Evolutionary conservation across 92 coral and sea anemone genomes (phyloP).

Genomic region (Palythoa heliodiscus): DNA sequence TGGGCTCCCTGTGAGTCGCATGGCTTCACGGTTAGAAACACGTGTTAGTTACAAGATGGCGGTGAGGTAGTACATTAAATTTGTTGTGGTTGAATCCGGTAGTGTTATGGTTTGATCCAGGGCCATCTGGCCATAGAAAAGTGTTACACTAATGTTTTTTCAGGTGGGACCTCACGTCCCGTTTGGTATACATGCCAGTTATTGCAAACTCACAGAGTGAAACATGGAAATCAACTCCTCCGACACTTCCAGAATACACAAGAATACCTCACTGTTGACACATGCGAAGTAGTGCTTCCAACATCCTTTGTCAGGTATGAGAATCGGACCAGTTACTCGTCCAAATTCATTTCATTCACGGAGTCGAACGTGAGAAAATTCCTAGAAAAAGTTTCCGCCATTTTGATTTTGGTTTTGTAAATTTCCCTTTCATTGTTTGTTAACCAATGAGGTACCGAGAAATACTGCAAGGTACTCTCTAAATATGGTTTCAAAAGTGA

Average conservation of each 20-base stretch:
- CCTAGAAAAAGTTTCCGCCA: no score
- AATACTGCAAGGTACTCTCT: no score
- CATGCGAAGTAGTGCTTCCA: constrained; percentile 3
- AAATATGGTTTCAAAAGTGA: constrained; percentile 4
- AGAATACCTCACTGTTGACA: constrained; percentile 2
- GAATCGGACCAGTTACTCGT: not conserved
- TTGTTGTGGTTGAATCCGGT: no score
- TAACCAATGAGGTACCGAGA: no score
- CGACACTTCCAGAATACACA: constrained; percentile 14
- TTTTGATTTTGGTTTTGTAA: no score
- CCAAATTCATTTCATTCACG: not conserved
- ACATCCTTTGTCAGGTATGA: constrained; percentile 2
- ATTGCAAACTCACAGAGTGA: not conserved
- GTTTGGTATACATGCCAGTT: not conserved
- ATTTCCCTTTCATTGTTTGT: not conserved
- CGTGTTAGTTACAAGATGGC: no score
- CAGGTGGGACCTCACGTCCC: not conserved
- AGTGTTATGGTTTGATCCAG: no score
- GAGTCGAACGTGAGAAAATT: constrained; percentile 4
- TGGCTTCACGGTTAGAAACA: no score
- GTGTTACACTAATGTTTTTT: not conserved
- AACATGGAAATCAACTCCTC: constrained; percentile 9
- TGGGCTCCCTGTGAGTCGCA: no score
- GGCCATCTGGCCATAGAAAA: no score
- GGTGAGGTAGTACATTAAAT: no score